Conservation (phyloP, 2,888 invertebrate genomes). For the Aelia acuminata region DNA sequence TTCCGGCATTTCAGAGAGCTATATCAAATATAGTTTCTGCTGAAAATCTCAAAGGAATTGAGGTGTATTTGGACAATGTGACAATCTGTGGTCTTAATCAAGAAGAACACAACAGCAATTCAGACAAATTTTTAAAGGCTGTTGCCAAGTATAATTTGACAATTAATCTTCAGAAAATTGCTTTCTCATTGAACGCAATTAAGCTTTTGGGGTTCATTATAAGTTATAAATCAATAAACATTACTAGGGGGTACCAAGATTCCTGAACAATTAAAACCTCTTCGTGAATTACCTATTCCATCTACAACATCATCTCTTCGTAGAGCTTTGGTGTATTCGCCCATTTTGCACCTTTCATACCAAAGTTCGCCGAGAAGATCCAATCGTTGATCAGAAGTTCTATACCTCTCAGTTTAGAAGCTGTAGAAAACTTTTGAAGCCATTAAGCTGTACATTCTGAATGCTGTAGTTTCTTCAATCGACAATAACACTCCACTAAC, state of each 20-base stretch:
- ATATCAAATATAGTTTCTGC: too few species aligned
- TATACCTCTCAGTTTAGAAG: not conserved
- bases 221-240: too few species aligned
- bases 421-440: not conserved
- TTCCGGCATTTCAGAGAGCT: too few species aligned
- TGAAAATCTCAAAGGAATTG: not conserved
- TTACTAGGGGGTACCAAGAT: not conserved
- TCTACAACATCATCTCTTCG: not conserved
- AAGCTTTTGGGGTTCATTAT: not conserved
- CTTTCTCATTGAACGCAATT: not conserved
- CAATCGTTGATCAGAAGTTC: not conserved
- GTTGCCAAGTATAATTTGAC: not conserved
- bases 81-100: not conserved
- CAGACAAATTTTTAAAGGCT: not conserved
- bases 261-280: not conserved
- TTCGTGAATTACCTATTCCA: not conserved
- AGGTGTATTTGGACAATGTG: slow-evolving; percentile 10
- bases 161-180: not conserved
- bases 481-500: not conserved
- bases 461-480: not conserved
- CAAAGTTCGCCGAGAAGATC: not conserved
- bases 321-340: not conserved
- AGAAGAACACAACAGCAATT: not conserved
- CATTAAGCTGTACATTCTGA: not conserved
- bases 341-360: not conserved